Evolutionary conservation across 2,797 vertebrate genomes (phyloP).

Genomic region (Notoglanidium macrostoma): DNA sequence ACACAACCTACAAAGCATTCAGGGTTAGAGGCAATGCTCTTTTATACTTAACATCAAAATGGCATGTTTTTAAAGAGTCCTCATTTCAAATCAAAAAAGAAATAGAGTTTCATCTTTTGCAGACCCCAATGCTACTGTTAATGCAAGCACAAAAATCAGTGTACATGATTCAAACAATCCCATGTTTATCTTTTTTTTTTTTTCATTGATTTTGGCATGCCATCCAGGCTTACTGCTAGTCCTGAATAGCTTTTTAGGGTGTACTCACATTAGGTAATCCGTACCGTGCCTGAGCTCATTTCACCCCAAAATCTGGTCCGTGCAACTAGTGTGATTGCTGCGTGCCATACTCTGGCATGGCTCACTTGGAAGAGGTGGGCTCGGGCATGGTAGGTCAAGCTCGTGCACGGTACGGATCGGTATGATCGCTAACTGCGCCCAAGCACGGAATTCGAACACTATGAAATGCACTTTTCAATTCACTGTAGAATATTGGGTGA

Average conservation of each 20-base stretch:
- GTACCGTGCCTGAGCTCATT: too few species aligned
- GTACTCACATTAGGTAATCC: too few species aligned
- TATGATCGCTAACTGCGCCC: too few species aligned
- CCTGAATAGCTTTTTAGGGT: neutral
- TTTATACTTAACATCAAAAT: conserved; percentile 34
- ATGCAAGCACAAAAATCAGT: neutral
- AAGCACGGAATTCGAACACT: too few species aligned
- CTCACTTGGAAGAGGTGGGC: too few species aligned
- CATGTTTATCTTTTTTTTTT: neutral
- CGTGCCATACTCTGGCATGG: too few species aligned
- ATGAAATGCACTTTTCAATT: too few species aligned
- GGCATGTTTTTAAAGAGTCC: conserved; percentile 22
- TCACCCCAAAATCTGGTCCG: too few species aligned
- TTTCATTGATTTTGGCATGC: neutral
- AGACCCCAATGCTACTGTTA: neutral
- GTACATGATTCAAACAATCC: neutral
- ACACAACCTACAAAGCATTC: conserved; percentile 62
- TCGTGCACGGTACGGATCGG: too few species aligned
- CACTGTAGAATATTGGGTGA: too few species aligned
- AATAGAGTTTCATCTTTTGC: neutral
- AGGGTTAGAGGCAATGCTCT: conserved; percentile 55
- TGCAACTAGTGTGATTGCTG: too few species aligned
- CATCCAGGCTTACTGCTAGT: neutral
- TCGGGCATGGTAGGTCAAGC: too few species aligned
- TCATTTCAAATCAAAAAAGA: neutral